Conservation (phyloP, 2,113 vertebrate genomes). For the Nannobrachium achirus region DNA sequence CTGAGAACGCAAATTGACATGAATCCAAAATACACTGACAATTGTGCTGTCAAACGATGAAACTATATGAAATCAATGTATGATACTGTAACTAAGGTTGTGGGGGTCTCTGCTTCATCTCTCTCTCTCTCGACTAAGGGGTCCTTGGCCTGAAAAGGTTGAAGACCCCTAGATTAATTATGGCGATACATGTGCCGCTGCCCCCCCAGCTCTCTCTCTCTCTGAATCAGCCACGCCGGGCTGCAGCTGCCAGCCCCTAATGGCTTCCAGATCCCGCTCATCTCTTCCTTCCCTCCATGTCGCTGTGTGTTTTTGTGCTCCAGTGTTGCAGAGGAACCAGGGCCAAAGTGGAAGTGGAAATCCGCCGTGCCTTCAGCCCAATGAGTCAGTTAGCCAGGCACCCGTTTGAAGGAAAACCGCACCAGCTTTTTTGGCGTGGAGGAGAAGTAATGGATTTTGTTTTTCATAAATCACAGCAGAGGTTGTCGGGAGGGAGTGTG, state of each 20-base stretch:
- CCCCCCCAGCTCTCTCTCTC: background rate
- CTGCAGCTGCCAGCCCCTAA: slow-evolving; percentile 73
- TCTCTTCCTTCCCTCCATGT: slow-evolving; percentile 50
- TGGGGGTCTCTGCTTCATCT: too few species aligned
- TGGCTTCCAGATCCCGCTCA: slow-evolving; percentile 71
- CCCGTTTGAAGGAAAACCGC: slow-evolving; percentile 70
- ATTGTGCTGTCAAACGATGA: too few species aligned
- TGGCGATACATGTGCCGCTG: too few species aligned
- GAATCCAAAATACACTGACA: too few species aligned
- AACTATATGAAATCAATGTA: too few species aligned
- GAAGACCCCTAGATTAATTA: slow-evolving; percentile 65
- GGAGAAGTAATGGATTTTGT: slow-evolving; percentile 58
- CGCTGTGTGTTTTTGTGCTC: slow-evolving; percentile 39
- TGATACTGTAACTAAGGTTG: too few species aligned
- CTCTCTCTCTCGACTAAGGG: too few species aligned
- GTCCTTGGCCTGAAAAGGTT: too few species aligned
- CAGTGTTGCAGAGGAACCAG: slow-evolving; percentile 45
- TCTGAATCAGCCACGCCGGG: slow-evolving; percentile 73
- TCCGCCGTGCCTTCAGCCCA: slow-evolving; percentile 60
- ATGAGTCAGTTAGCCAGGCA: slow-evolving; percentile 67
- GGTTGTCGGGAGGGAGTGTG: slow-evolving; percentile 12
- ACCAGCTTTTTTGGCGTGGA: slow-evolving; percentile 33
- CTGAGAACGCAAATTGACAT: too few species aligned
- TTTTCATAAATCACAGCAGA: slow-evolving; percentile 70
- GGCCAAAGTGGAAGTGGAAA: slow-evolving; percentile 78